These are phyloP conservation scores for Venustoraphidia nigricollis DNA, from an alignment of 2,888 invertebrate genomes.

Conservation along the genomic window DNA sequence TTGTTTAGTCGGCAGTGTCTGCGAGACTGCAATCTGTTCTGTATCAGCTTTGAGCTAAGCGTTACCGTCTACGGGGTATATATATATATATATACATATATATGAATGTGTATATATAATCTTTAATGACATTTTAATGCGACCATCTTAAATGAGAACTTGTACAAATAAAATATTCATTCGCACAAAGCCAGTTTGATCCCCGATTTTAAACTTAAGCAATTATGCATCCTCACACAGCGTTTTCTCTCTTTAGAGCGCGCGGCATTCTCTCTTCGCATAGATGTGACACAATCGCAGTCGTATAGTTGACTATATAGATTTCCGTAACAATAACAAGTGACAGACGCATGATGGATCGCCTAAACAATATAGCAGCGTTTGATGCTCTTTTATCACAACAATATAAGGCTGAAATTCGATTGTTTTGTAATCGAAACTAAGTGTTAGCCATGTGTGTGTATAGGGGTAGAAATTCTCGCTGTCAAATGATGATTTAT, in stretches of 20 bases:
- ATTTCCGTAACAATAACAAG: constrained; percentile 28
- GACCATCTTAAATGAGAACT: constrained; percentile 21
- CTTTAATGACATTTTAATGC: constrained; percentile 25
- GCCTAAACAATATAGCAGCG: constrained; percentile 26
- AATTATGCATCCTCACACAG: constrained; percentile 29
- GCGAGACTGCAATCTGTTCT: too few species aligned
- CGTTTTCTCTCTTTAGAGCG: not conserved
- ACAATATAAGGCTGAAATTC: constrained; percentile 6
- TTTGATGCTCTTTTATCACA: constrained; percentile 8
- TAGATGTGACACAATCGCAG: constrained; percentile 21
- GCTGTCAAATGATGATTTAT: constrained; percentile 26
- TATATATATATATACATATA: too few species aligned
- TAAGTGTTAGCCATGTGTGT: constrained; percentile 11
- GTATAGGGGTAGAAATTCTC: constrained; percentile 20
- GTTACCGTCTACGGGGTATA: too few species aligned
- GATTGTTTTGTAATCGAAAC: constrained; percentile 2
- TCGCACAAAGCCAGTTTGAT: constrained; percentile 27
- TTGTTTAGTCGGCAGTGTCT: too few species aligned
- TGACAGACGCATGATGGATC: constrained; percentile 31
- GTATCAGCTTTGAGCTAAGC: too few species aligned
- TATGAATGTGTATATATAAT: constrained; percentile 11
- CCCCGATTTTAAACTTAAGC: constrained; percentile 25
- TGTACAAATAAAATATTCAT: constrained; percentile 27
- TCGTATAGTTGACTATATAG: constrained; percentile 20
- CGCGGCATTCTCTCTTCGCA: not conserved